Evolutionary conservation across 2,797 vertebrate species (phyloP).

Genomic region (Naso thynnoides): DNA sequence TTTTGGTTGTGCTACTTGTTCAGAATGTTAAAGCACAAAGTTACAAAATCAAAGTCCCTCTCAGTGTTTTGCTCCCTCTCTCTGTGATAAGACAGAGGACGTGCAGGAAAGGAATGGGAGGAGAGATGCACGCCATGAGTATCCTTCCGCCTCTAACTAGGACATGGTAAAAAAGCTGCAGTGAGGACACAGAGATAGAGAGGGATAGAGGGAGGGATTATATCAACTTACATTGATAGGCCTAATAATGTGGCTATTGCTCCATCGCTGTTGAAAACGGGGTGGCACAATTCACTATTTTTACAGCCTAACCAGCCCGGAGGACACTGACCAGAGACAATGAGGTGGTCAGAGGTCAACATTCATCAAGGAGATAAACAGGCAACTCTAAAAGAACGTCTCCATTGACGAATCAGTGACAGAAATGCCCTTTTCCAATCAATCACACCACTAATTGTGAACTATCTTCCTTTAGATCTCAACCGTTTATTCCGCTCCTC

Average conservation of each 20-base stretch:
- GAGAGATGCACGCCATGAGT: conserved; percentile 2
- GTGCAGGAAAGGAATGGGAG: conserved; percentile 24
- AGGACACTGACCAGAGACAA: conserved; percentile 66
- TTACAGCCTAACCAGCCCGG: conserved; percentile 28
- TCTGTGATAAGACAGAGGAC: conserved; percentile 39
- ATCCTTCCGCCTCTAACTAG: conserved; percentile 46
- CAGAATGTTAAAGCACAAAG: conserved; percentile 25
- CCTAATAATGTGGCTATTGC: conserved; percentile 39
- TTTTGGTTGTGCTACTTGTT: conserved; percentile 7
- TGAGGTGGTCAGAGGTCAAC: conserved; percentile 67
- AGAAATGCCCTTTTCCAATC: conserved; percentile 47
- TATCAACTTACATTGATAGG: conserved; percentile 42
- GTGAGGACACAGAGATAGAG: conserved; percentile 36
- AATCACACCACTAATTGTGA: conserved; percentile 41
- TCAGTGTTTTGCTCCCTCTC: conserved; percentile 23
- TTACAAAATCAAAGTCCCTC: conserved; percentile 8
- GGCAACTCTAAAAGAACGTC: conserved; percentile 38
- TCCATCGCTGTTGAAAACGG: conserved; percentile 27
- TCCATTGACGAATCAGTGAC: conserved; percentile 30
- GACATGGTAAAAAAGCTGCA: conserved; percentile 36
- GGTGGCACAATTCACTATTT: conserved; percentile 16
- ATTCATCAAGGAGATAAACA: conserved; percentile 73
- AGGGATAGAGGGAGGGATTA: conserved; percentile 25
- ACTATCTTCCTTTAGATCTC: conserved; percentile 28
- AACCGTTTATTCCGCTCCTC: conserved; percentile 2